A percentile compares a stretch with the other conserved stretches of the same genome.
Conservation (phyloP, 2,113 vertebrate species). For the Athene noctua region DNA sequence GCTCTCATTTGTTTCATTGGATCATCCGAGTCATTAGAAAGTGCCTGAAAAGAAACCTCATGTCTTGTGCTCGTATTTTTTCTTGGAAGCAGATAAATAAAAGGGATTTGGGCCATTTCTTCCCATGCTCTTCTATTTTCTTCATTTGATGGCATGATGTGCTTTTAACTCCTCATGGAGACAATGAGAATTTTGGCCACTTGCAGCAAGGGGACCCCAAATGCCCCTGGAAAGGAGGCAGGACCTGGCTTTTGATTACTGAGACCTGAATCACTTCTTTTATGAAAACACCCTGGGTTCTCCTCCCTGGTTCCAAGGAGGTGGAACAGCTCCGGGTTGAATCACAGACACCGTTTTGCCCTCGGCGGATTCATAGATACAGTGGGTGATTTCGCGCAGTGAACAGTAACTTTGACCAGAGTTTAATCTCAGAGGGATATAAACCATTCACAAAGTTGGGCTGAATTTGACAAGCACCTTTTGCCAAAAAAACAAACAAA, state of each 20-base stretch:
- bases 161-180: background rate
- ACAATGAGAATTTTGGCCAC: conserved; percentile 10
- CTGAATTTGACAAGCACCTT: conserved; percentile 25
- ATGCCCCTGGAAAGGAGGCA: conserved; percentile 7
- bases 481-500: conserved; percentile 57
- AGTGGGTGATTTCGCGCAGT: background rate
- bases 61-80: background rate
- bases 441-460: conserved; percentile 32
- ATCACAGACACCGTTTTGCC: background rate
- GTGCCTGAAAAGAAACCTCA: background rate
- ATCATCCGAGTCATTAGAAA: conserved; percentile 12
- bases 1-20: background rate
- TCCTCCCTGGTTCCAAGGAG: conserved; percentile 10
- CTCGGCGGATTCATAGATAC: background rate
- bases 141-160: background rate
- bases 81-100: conserved; percentile 26
- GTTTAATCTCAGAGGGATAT: conserved; percentile 25
- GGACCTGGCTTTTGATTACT: background rate
- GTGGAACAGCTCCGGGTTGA: background rate
- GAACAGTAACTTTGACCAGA: background rate
- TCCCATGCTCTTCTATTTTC: background rate
- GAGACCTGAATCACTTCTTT: conserved; percentile 18
- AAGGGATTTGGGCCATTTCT: background rate
- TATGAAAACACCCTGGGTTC: background rate
- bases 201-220: background rate